Evolutionary conservation across 2,113 vertebrate species (phyloP), one percentile per base, ranked within the genome.

Genomic region (Bujurquina vittata): DNA sequence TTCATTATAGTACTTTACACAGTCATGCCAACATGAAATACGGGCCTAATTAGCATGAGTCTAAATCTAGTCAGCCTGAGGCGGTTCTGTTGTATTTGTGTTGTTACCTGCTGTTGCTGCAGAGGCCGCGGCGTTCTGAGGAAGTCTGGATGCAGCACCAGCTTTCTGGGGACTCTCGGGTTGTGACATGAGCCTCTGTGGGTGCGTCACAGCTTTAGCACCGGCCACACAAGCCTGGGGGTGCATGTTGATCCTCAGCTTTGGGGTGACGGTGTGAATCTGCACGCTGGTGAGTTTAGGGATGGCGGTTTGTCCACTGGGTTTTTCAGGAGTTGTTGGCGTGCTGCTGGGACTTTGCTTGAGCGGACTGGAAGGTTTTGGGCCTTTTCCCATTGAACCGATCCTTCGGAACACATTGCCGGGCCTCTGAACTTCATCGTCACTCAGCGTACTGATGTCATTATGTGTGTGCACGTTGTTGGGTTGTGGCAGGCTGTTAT

Each of bases 361-460:
- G 37, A 92, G 90, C 46, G 95, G 94, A 73, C 91, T 94, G 57
- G 79, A 77, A 29, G 88, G 89, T 74, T 87, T 92, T 0, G 77
- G 81, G 11, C 89, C 87, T 84, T 90, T 94, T 0, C 88, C 93
- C 5, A 92, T 12, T 1, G 91, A 94, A 10, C 90, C 90, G 0
- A 72, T 74, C 72, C 92, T 89, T 8, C 75, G 90, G 87, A 94
- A 92, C 18, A 79, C 14, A 1, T 6, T 17, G 4, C 26, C 58
- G 1, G 29, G 54, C 49, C 43, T 76, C 46, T 57, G 89, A 57
- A 75, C 31, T 80, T 96, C 93, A 87, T 92, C 55, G 81, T 95
- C 87, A 87, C 92, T 0, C 87, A 73, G 49, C 82, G 92, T 79
- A 77, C 92, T 80, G 92, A 72, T 1, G 1, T 93, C 0, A 82